Percentiles rank a stretch among this genome's conserved stretches.
Evolutionary conservation across 2,113 vertebrate genomes (phyloP).

Genomic region (Brienomyrus brachyistius): DNA sequence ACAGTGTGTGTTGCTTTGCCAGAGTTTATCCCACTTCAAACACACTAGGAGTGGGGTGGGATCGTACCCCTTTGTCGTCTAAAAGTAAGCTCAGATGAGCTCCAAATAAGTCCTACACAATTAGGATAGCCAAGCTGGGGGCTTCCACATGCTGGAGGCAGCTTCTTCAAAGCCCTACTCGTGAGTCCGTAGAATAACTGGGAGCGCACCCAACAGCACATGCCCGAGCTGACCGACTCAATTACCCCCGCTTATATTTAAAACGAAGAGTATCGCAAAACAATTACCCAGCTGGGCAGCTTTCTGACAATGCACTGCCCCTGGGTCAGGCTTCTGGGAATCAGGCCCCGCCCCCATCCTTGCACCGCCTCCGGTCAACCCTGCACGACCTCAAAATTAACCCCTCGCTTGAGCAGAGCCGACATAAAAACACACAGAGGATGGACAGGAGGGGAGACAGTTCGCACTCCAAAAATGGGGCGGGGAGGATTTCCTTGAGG

Average conservation of each 20-base stretch:
- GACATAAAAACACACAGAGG: background rate
- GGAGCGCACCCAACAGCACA: background rate
- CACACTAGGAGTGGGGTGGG: background rate
- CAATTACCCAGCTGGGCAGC: slow-evolving; percentile 45
- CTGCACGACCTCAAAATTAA: slow-evolving; percentile 31
- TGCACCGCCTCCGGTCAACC: background rate
- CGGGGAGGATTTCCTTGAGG: slow-evolving; percentile 1
- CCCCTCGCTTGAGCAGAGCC: slow-evolving; percentile 11
- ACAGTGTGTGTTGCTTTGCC: background rate
- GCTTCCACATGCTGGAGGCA: background rate
- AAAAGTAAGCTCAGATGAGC: slow-evolving; percentile 43
- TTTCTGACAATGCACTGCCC: slow-evolving; percentile 19
- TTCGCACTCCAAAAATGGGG: background rate
- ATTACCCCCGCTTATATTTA: slow-evolving; percentile 46
- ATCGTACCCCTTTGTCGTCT: slow-evolving; percentile 37
- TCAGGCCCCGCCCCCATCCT: background rate
- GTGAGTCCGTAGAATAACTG: slow-evolving; percentile 17
- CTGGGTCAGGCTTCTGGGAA: slow-evolving; percentile 9
- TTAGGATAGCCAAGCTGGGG: slow-evolving; percentile 38
- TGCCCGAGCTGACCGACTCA: slow-evolving; percentile 33
- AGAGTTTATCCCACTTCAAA: background rate
- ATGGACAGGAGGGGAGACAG: background rate
- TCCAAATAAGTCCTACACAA: slow-evolving; percentile 40
- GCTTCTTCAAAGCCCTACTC: background rate
- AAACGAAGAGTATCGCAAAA: slow-evolving; percentile 35